Conservation (phyloP, 2,797 vertebrate species). For the Paratrypauchen microcephalus region DNA sequence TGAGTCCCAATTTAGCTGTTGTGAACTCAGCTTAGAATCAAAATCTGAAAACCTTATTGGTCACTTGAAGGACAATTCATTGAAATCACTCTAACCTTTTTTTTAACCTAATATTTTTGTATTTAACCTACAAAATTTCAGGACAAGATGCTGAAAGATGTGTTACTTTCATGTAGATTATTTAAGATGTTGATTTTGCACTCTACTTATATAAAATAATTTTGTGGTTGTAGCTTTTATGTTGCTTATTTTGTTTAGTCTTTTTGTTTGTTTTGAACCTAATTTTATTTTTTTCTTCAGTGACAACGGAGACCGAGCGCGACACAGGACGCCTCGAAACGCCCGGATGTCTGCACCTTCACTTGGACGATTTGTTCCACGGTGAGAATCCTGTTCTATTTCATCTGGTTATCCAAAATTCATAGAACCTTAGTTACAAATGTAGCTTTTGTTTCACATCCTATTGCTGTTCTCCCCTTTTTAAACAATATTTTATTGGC, state of each 20-base stretch:
- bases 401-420: no score
- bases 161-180: no score
- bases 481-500: not conserved
- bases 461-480: not conserved
- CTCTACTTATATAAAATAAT: not conserved
- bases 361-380: constrained; percentile 92
- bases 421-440: not conserved
- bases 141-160: no score
- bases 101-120: no score
- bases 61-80: no score
- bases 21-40: no score
- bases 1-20: constrained; percentile 68
- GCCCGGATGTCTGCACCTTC: constrained; percentile 97
- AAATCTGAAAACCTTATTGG: no score
- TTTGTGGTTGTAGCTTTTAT: not conserved
- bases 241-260: not conserved
- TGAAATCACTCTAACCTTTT: no score
- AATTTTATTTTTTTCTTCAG: constrained; percentile 60
- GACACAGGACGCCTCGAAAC: constrained; percentile 93
- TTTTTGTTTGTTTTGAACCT: no score
- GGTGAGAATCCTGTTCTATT: constrained; percentile 73
- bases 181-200: no score
- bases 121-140: no score
- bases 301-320: constrained; percentile 90
- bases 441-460: not conserved